These are phyloP conservation scores for Crotalus tigris DNA, from an alignment of 2,113 vertebrate genomes.

Conservation along the genomic window DNA sequence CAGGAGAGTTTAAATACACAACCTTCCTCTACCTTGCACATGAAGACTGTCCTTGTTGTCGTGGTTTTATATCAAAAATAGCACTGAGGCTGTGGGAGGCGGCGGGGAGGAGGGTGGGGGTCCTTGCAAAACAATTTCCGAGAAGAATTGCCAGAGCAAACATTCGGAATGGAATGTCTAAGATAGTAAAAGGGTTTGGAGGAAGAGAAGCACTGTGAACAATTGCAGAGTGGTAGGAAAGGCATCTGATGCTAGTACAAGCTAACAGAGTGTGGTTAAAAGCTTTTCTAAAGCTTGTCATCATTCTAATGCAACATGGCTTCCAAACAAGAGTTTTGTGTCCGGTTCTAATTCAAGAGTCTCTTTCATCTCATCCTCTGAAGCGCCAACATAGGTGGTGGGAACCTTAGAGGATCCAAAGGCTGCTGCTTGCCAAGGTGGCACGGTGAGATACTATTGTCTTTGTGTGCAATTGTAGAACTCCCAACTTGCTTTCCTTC, in stretches of 20 bases:
- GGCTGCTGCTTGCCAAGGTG: neutral
- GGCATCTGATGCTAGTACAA: neutral
- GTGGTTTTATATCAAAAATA: neutral
- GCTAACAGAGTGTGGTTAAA: neutral
- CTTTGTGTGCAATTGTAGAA: neutral
- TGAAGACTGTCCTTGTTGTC: neutral
- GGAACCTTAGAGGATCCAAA: neutral
- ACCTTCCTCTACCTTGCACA: neutral
- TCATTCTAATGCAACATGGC: neutral
- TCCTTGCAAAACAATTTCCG: neutral
- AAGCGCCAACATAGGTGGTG: neutral
- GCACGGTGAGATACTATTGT: no score
- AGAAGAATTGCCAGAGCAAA: neutral
- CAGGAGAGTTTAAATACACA: neutral
- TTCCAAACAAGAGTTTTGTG: neutral
- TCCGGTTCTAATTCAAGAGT: neutral
- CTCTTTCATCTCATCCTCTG: neutral
- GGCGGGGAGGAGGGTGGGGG: neutral
- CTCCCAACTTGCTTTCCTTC: neutral
- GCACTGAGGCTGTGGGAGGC: neutral
- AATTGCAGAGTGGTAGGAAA: neutral
- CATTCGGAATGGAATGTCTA: neutral
- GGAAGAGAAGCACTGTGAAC: neutral
- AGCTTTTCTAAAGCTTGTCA: neutral
- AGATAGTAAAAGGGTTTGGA: neutral